phyloP scores from a whole-genome alignment of 2,113 vertebrate genomes.

The Pavo muticus region DNA sequence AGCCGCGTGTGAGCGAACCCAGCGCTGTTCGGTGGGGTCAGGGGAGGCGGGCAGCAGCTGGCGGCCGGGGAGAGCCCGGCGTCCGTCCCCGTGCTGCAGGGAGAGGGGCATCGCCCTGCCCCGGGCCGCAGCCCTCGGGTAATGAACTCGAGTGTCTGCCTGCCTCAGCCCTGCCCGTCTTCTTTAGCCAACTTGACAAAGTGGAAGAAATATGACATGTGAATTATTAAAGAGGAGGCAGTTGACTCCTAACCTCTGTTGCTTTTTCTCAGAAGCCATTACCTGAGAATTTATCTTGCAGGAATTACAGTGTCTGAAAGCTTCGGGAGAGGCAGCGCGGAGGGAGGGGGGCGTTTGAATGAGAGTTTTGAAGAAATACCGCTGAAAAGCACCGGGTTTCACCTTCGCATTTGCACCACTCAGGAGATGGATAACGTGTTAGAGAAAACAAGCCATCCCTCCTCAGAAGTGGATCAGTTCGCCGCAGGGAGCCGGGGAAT shows the following conservation, averaged over 20 bases:
- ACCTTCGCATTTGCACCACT: slow-evolving; percentile 55
- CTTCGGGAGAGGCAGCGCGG: slow-evolving; percentile 10
- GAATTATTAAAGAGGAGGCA: slow-evolving; percentile 83
- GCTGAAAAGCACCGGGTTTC: slow-evolving; percentile 51
- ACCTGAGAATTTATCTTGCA: slow-evolving; percentile 79
- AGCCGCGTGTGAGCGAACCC: background rate
- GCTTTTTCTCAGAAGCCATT: slow-evolving; percentile 78
- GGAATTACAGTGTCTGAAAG: slow-evolving; percentile 66
- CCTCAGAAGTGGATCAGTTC: slow-evolving; percentile 60
- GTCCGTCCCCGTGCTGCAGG: background rate
- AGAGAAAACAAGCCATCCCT: slow-evolving; percentile 62
- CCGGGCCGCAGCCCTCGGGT: slow-evolving; percentile 13
- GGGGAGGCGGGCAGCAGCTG: background rate
- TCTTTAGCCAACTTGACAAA: slow-evolving; percentile 79
- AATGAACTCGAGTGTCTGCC: slow-evolving; percentile 68
- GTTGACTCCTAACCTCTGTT: slow-evolving; percentile 81
- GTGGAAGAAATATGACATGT: slow-evolving; percentile 80
- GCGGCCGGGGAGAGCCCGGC: background rate
- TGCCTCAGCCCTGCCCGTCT: slow-evolving; percentile 70
- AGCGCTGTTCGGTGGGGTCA: background rate
- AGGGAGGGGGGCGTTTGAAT: background rate
- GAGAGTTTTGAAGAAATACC: slow-evolving; percentile 58
- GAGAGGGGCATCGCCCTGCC: background rate
- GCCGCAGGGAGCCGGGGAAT: slow-evolving; percentile 50
- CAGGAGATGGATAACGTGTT: slow-evolving; percentile 48